Base-by-base conservation (phyloP, 1,140 invertebrate genomes). In the Xylocopa sonorina region DNA sequence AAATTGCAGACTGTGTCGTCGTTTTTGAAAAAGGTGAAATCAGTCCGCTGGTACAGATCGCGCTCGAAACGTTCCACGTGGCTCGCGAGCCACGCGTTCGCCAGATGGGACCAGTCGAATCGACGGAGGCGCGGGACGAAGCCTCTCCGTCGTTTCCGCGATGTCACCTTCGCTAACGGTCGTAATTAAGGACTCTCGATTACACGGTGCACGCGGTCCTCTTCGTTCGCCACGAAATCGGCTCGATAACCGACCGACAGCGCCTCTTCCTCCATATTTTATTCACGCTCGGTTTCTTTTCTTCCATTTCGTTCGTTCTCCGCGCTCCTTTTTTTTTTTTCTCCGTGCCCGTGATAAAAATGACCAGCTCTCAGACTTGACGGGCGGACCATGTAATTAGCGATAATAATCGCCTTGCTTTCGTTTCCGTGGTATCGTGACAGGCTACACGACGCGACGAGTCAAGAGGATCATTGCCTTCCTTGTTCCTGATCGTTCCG, bases 291-390 rank as follows among this genome's bases (percentile, higher is more conserved):
- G 21, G 6, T 18, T 3, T 34, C 18, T 32, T 34, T 32, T 21
- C 9, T 12, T 10, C 12, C 9, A 1, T 29, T 10, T n/a, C 7
- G 12, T 34, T 4, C 38, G 0, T n/a, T 14, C 5, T 29, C 4
- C 12, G 16, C 24, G 2, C 3, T 21, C 1, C 4, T 5, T 27
- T 41, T 12, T 21, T 32, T 21, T 18, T 2, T 41, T 24, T 43
- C 29, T 50, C 16, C 21, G 7, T 27, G 48, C 84, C 80, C 82
- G 76, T 67, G 85, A 85, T 80, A 84, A 85, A n/a, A 88, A 90
- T 90, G 89, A 89, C 89, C 81, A 86, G 84, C 73, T 77, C 73
- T 83, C 66, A 41, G 43, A 27, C 27, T 29, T 53, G 62, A 85
- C 62, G 76, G 24, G 53, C 72, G 60, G 77, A 73, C 78, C 72